Evolutionary conservation across 1,140 invertebrate species (phyloP).

Genomic region (Ceratosolen fusciceps): DNA sequence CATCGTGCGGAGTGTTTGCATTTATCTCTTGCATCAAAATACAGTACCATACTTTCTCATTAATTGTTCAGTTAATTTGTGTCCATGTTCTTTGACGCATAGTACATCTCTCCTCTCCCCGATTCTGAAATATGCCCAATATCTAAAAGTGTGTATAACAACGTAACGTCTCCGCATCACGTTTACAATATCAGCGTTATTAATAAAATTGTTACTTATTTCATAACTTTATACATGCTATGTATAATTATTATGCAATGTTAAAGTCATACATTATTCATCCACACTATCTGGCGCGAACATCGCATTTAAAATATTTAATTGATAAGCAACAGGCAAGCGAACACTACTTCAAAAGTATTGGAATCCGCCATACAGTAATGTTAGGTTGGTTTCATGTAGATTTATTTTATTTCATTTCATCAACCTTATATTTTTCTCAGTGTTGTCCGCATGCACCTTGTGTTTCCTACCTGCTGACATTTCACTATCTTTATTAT

Average conservation of each 20-base stretch:
- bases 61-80: conserved; percentile 36
- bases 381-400: background rate
- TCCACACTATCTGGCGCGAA: conserved; percentile 64
- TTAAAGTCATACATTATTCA: conserved; percentile 65
- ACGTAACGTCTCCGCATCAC: conserved; percentile 63
- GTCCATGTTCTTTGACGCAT: conserved; percentile 40
- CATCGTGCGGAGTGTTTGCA: conserved; percentile 45
- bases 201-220: conserved; percentile 69
- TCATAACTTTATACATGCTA: conserved; percentile 71
- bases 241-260: conserved; percentile 73
- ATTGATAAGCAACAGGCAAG: conserved; percentile 37
- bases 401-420: background rate
- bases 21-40: conserved; percentile 42
- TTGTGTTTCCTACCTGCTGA: conserved; percentile 18
- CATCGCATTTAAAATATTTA: conserved; percentile 55
- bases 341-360: conserved; percentile 40
- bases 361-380: conserved; percentile 8
- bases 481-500: conserved; percentile 15
- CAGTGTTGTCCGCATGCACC: conserved; percentile 17
- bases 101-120: conserved; percentile 54
- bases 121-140: conserved; percentile 55
- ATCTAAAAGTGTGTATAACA: conserved; percentile 64
- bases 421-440: background rate
- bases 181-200: conserved; percentile 68
- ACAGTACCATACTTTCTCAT: conserved; percentile 34